Percentiles rank a stretch among this genome's conserved stretches.
Evolutionary conservation across 2,113 vertebrate genomes (phyloP).

Genomic region (Cavia porcellus): DNA sequence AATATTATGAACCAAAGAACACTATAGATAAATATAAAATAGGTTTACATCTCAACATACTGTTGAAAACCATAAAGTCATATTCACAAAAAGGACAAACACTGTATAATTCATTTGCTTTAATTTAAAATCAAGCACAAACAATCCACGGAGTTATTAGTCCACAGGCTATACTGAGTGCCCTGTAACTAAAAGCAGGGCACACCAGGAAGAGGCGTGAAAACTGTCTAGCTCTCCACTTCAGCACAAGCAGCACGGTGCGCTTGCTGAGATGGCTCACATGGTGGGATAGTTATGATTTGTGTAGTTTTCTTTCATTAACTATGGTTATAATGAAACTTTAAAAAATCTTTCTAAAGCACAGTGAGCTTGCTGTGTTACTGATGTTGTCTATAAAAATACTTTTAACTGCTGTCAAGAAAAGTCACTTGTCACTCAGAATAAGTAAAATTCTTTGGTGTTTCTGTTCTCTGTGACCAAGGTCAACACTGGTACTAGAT

Average conservation of each 20-base stretch:
- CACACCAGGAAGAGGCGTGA: not conserved
- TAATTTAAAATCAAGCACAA: constrained; percentile 11
- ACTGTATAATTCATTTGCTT: not conserved
- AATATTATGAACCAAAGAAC: not conserved
- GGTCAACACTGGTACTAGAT: not conserved
- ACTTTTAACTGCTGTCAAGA: not conserved
- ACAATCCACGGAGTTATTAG: not conserved
- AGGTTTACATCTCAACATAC: not conserved
- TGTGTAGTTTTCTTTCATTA: not conserved
- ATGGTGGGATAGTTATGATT: not conserved
- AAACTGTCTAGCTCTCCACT: not conserved
- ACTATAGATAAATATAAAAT: not conserved
- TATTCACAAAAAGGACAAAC: not conserved
- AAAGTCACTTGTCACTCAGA: not conserved
- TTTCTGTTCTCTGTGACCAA: not conserved
- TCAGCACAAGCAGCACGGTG: not conserved
- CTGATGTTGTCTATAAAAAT: not conserved
- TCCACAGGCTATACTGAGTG: not conserved
- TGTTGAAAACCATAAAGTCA: not conserved
- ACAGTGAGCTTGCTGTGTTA: not conserved
- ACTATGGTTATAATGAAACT: not conserved
- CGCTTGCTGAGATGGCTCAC: not conserved
- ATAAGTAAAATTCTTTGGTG: not conserved
- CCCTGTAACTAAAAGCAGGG: not conserved
- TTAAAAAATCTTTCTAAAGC: not conserved